phyloP scores from a whole-genome alignment of 2,888 invertebrate species.

The Neuroscelio doddi region DNA sequence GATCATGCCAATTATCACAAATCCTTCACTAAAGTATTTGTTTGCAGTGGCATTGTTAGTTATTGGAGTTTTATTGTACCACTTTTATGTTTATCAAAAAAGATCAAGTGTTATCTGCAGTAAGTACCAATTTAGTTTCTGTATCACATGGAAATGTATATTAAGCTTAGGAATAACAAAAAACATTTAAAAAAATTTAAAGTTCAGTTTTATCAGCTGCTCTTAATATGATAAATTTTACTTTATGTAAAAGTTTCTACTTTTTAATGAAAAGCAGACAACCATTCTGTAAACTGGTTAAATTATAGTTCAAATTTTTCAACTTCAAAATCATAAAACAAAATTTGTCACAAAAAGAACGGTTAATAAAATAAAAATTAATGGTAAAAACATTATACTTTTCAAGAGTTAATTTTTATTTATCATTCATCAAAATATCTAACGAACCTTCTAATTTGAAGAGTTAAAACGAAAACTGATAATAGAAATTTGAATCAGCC shows the following conservation, averaged over 20 bases:
- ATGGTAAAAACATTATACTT: too few species aligned
- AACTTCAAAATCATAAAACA: neutral
- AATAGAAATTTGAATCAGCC: too few species aligned
- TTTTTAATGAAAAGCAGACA: too few species aligned
- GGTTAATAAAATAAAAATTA: too few species aligned
- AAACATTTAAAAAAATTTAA: neutral
- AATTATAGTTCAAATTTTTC: neutral
- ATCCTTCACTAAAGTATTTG: constrained; percentile 84
- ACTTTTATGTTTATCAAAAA: constrained; percentile 82
- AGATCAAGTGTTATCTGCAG: constrained; percentile 78
- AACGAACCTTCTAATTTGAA: too few species aligned
- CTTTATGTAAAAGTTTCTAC: neutral
- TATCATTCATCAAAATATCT: too few species aligned
- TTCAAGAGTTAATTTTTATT: too few species aligned
- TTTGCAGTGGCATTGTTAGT: constrained; percentile 83
- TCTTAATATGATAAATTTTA: neutral
- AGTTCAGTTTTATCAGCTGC: neutral
- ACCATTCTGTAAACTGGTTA: too few species aligned
- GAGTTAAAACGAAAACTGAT: too few species aligned
- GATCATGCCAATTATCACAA: constrained; percentile 81
- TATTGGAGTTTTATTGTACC: constrained; percentile 81
- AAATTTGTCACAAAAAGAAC: neutral
- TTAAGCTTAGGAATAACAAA: constrained; percentile 6
- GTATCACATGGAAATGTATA: constrained; percentile 16
- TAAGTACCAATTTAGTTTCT: constrained; percentile 74